Base-by-base conservation (phyloP, 2,888 invertebrate genomes). In the Salticus scenicus region DNA sequence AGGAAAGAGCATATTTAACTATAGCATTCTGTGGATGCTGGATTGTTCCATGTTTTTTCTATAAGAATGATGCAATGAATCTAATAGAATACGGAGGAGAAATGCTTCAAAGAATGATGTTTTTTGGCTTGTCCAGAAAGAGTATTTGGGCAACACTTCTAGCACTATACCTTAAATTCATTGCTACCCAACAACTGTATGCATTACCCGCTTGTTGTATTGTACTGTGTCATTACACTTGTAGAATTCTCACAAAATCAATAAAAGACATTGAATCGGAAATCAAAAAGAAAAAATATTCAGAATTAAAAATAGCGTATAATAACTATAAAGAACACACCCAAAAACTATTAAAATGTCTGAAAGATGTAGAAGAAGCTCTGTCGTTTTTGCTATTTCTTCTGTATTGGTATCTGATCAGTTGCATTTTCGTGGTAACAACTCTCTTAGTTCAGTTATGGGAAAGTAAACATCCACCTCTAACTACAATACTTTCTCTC, bases 351-450 rank as follows among this genome's bases (percentile, higher is more conserved):
- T 8, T 20, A 1, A 7, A 71, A 0, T 76, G 66, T 5, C 24
- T 67, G 17, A 7, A n/a, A 0, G 30, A 76, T 5, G 20, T 77
- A 1, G 83, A 83, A 37, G 4, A 37, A 4, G 71, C 77, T 24
- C 27, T 76, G 7, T 83, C 83, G 0, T n/a, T 47, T 0, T 12
- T 76, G 47, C 41, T 83, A 0, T 14, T 72, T 1, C 24, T 77
- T 28, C 17, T 83, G 0, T 83, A 67, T 17, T 72, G 33, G 1
- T 72, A 77, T 10, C 28, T 83, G 5, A 67, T 83, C 28, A 70
- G 70, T 0, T 71, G 64, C 41, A 83, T 83, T n/a, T 83, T 83
- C 31, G 77, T 83, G 5, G 37, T 72, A 2, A 47, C 72, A 1
- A 77, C 83, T 8, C 24, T 77, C 8, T 10, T 83, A 12, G 28